These are phyloP conservation scores for Danio choprae DNA, from an alignment of 2,797 vertebrate genomes.

Conservation along the genomic window DNA sequence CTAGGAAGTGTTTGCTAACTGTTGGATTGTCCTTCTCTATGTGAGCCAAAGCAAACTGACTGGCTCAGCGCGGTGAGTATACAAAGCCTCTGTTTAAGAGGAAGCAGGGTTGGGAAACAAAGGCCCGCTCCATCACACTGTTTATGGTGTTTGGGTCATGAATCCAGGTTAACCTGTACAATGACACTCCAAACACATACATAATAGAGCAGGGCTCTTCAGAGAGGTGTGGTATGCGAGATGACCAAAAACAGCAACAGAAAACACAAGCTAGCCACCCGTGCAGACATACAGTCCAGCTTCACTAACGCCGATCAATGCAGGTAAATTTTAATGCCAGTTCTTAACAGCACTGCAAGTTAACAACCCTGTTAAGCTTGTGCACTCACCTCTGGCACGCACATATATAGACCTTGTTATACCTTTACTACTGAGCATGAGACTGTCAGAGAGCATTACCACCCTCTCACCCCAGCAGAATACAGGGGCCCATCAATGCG, in stretches of 20 bases:
- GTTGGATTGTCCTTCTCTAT: slow-evolving; percentile 64
- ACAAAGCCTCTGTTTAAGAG: slow-evolving; percentile 58
- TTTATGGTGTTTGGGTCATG: slow-evolving; percentile 20
- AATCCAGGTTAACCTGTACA: slow-evolving; percentile 16
- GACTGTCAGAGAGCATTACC: slow-evolving; percentile 45
- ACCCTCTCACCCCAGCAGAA: slow-evolving; percentile 62
- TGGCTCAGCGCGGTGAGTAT: slow-evolving; percentile 57
- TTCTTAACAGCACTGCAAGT: slow-evolving; percentile 56
- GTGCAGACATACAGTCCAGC: slow-evolving; percentile 49
- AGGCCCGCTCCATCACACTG: slow-evolving; percentile 24
- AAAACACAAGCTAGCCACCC: slow-evolving; percentile 28
- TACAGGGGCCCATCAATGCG: slow-evolving; percentile 64
- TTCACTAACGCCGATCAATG: slow-evolving; percentile 57
- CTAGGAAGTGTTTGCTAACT: slow-evolving; percentile 74
- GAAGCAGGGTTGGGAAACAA: slow-evolving; percentile 59
- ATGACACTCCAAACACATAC: neutral
- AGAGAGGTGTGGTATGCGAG: neutral
- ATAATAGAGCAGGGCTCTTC: slow-evolving; percentile 2
- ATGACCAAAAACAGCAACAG: neutral
- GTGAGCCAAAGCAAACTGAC: slow-evolving; percentile 65
- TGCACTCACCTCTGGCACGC: neutral
- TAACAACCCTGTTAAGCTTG: slow-evolving; percentile 52
- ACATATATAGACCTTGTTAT: slow-evolving; percentile 36
- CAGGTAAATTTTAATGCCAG: slow-evolving; percentile 60
- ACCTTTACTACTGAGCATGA: slow-evolving; percentile 55